A percentile compares a stretch with the other conserved stretches of the same genome.
phyloP scores from a whole-genome alignment of 1,140 invertebrate genomes.

The Mercenaria mercenaria region DNA sequence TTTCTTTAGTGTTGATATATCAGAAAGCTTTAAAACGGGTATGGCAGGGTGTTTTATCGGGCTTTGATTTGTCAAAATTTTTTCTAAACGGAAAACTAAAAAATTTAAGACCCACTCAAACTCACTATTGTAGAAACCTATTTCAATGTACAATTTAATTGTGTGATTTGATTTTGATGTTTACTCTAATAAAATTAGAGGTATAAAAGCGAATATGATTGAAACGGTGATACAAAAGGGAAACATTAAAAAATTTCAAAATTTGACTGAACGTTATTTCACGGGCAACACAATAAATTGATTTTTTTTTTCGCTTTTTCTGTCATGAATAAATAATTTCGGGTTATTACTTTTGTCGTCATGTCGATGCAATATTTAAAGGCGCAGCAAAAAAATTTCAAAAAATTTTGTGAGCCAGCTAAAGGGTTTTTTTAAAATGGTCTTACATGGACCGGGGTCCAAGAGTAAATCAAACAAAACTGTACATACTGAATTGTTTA shows the following conservation, averaged over 20 bases:
- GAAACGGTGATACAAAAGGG: neutral
- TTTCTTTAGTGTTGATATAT: neutral
- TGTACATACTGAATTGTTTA: too few relatives aligned
- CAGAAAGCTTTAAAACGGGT: neutral
- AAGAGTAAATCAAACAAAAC: too few relatives aligned
- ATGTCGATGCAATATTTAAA: neutral
- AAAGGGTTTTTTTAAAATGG: too few relatives aligned
- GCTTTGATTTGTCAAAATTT: neutral
- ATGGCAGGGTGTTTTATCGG: neutral
- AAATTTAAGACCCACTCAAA: neutral
- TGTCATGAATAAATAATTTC: neutral
- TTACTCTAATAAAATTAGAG: conserved; percentile 11
- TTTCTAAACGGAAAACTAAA: neutral
- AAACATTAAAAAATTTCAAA: neutral
- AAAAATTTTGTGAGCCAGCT: too few relatives aligned
- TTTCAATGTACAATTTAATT: neutral
- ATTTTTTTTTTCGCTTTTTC: neutral
- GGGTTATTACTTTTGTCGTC: neutral
- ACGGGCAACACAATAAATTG: neutral
- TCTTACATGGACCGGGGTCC: too few relatives aligned
- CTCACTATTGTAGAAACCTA: neutral
- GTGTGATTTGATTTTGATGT: conserved; percentile 11
- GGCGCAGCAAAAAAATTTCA: too few relatives aligned
- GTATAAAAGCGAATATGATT: conserved; percentile 1
- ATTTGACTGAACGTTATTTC: neutral